Evolutionary conservation across 2,888 invertebrate species (phyloP).

Genomic region (Lysandra coridon): DNA sequence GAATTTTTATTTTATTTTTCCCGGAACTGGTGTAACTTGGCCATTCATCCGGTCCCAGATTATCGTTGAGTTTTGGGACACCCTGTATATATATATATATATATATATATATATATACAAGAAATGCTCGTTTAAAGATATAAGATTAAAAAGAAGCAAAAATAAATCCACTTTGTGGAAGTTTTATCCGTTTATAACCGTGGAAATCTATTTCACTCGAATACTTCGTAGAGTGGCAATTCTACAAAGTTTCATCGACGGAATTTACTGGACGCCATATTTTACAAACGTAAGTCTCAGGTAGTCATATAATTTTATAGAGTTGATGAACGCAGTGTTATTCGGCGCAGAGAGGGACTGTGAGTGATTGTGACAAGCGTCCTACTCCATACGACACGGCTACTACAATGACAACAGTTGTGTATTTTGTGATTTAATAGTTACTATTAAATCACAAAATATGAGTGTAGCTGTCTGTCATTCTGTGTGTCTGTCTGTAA

Average conservation of each 20-base stretch:
- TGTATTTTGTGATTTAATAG: no score
- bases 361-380: neutral
- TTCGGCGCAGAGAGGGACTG: neutral
- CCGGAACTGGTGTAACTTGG: no score
- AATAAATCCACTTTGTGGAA: neutral
- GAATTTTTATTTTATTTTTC: no score
- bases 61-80: no score
- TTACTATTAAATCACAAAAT: no score
- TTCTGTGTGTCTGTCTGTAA: no score
- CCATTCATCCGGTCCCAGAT: no score
- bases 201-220: neutral
- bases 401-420: neutral
- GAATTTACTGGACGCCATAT: slow-evolving; percentile 4
- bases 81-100: no score
- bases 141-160: neutral
- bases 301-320: neutral
- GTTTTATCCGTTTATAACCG: neutral
- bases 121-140: no score
- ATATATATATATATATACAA: no score
- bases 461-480: no score
- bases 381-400: neutral
- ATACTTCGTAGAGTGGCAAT: neutral
- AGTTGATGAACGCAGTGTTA: neutral
- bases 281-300: neutral
- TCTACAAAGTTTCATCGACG: neutral